Base-by-base conservation (phyloP, 2,797 vertebrate species). In the Sebastes aleutianus region DNA sequence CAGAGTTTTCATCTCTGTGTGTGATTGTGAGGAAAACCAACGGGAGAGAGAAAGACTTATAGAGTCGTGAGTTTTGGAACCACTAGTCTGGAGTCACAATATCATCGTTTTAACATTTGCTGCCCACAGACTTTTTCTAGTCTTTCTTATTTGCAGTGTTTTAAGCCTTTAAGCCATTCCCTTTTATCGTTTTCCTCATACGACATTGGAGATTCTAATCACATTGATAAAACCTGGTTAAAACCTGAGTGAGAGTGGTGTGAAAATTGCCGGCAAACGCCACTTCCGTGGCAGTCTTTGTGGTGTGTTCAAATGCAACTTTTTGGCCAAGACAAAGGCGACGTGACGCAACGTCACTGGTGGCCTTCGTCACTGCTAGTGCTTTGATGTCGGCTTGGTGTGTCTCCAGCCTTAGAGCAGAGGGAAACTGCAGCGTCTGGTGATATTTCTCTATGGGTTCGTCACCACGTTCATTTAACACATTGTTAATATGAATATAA, bases 1-100 rank as follows among this genome's bases (percentile, higher is more conserved):
- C 58, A 54, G 64, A 29, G 75, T 76, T 69, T 84, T 79, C 31
- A 69, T 78, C 16, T 74, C 1, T 74, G 18, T 54, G 74, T 80
- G 74, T 84, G 62, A 82, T 50, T 83, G 36, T 75, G 54, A 54
- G 22, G 61, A 59, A 78, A 65, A 39, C 4, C 9, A 43, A 14
- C 10, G 6, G 13, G 24, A 29, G 13, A 27, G 29, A 68, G 76
- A 26, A 14, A 13, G 43, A 22, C 53, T 56, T 36, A 31, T 11
- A 24, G 12, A 67, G 12, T 34, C 31, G 67, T 56, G 39, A 34
- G n/a, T 43, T 74, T 75, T 12, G 20, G 47, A 53, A 31, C 5
- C 4, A 8, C 22, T 56, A 14, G 29, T 43, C 39, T 43, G 2
- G 39, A 14, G 39, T 59, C 16, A 66, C 27, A 43, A 10, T 32